phyloP scores from a whole-genome alignment of 2,888 invertebrate genomes.

The Macrostomum cliftonense region DNA sequence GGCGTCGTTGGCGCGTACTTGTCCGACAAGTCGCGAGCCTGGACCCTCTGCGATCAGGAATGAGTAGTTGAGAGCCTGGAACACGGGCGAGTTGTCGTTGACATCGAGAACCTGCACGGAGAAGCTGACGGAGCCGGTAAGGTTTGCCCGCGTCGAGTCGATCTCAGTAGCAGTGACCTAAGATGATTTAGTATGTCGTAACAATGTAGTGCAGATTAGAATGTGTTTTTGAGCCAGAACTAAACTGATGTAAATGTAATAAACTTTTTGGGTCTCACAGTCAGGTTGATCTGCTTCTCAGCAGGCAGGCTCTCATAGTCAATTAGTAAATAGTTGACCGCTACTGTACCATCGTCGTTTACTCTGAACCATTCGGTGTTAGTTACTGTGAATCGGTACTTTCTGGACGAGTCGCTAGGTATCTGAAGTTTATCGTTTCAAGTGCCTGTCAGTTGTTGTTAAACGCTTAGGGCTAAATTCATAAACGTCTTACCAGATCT shows the following conservation, averaged over 20 bases:
- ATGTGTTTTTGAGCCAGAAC: not conserved
- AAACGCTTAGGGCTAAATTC: not conserved
- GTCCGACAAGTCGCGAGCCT: conserved; percentile 8
- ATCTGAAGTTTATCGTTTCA: conserved; percentile 13
- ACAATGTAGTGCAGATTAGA: not conserved
- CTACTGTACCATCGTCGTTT: conserved; percentile 11
- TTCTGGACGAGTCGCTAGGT: conserved; percentile 10
- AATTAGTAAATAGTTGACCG: conserved; percentile 4
- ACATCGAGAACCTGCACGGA: conserved; percentile 21
- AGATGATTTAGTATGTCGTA: not conserved
- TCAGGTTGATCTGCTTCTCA: conserved; percentile 7
- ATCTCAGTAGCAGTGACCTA: conserved; percentile 19
- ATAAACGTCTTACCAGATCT: conserved; percentile 19
- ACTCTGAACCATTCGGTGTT: conserved; percentile 15
- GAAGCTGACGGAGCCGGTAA: conserved; percentile 16
- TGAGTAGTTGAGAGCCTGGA: conserved; percentile 17
- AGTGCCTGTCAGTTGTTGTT: too few relatives aligned
- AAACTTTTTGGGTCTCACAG: too few relatives aligned
- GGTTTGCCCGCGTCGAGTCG: conserved; percentile 13
- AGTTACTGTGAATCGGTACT: conserved; percentile 13
- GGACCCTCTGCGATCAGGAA: conserved; percentile 15
- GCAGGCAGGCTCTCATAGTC: conserved; percentile 16
- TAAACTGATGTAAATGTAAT: too few relatives aligned
- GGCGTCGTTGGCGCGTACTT: conserved; percentile 18
- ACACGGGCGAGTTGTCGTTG: conserved; percentile 24